A percentile compares a stretch with the other conserved stretches of the same genome.
phyloP scores from a whole-genome alignment of 2,113 vertebrate genomes.

The Nesogale talazaci region DNA sequence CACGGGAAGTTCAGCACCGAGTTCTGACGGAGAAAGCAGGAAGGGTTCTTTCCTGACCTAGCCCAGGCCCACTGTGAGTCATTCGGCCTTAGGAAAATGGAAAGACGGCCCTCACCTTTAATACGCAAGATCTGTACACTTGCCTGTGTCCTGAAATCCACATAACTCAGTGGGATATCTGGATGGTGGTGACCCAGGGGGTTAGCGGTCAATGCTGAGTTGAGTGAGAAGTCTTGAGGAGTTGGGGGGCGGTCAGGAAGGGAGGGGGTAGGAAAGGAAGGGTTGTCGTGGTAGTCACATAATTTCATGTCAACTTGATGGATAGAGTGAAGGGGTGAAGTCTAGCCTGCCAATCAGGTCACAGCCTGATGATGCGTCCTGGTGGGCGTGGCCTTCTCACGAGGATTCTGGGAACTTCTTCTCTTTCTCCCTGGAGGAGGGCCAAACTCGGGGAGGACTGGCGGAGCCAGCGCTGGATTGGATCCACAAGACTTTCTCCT shows the following conservation, averaged over 20 bases:
- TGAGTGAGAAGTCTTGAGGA: not conserved
- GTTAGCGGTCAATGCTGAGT: not conserved
- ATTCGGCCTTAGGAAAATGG: not conserved
- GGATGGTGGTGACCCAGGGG: not conserved
- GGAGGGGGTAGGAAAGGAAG: too few relatives aligned
- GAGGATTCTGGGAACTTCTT: too few relatives aligned
- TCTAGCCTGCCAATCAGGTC: too few relatives aligned
- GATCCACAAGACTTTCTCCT: too few relatives aligned
- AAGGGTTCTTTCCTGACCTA: not conserved
- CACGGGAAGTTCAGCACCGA: not conserved
- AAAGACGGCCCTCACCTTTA: not conserved
- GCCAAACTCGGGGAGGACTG: too few relatives aligned
- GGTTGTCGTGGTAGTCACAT: too few relatives aligned
- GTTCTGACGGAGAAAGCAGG: not conserved
- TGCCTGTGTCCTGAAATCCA: not conserved
- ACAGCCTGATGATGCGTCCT: too few relatives aligned
- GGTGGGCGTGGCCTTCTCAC: too few relatives aligned
- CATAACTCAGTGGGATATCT: not conserved
- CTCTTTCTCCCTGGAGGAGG: too few relatives aligned
- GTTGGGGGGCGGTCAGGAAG: not conserved
- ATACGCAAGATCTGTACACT: not conserved
- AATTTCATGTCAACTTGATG: too few relatives aligned
- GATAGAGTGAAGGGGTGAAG: too few relatives aligned
- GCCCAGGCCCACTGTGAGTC: not conserved
- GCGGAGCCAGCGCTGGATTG: too few relatives aligned